Evolutionary conservation across 2,888 invertebrate genomes (phyloP).

Genomic region (Acrobasis repandana): DNA sequence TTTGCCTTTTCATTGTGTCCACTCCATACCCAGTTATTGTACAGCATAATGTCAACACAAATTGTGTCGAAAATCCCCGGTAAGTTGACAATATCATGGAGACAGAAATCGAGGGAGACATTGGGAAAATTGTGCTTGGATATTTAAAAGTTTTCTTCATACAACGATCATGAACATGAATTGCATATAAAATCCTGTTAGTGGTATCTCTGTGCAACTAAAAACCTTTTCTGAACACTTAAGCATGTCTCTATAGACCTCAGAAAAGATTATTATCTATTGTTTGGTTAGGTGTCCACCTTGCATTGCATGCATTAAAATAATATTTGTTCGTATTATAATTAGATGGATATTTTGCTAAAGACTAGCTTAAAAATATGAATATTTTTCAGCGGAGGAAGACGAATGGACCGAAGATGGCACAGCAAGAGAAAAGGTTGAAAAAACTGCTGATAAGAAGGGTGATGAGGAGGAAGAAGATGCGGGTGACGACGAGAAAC

Average conservation of each 20-base stretch:
- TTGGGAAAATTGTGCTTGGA: background rate
- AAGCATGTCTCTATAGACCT: too few relatives aligned
- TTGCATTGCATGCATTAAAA: too few relatives aligned
- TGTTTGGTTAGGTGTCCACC: too few relatives aligned
- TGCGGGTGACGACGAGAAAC: constrained; percentile 42
- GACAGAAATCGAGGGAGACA: constrained; percentile 29
- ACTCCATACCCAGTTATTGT: constrained; percentile 47
- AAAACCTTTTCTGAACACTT: too few relatives aligned
- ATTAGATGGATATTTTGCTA: too few relatives aligned
- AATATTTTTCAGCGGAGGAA: constrained; percentile 63
- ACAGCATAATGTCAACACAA: constrained; percentile 42
- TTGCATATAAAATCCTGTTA: too few relatives aligned
- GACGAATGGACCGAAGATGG: constrained; percentile 68
- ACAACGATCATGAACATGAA: background rate
- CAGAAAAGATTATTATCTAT: too few relatives aligned
- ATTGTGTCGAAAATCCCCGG: constrained; percentile 49
- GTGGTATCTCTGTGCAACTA: too few relatives aligned
- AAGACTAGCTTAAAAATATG: background rate
- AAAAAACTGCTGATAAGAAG: constrained; percentile 38
- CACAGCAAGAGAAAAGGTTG: constrained; percentile 38
- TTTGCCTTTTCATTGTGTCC: constrained; percentile 45
- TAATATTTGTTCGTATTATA: too few relatives aligned
- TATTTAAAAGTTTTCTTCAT: background rate
- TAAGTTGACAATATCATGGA: constrained; percentile 44
- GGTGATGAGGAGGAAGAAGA: constrained; percentile 44